A percentile compares a stretch with the other conserved stretches of the same genome.
Conservation (phyloP, 53 echinoderm and acorn worm genomes). For the Hippasteria phrygiana region DNA sequence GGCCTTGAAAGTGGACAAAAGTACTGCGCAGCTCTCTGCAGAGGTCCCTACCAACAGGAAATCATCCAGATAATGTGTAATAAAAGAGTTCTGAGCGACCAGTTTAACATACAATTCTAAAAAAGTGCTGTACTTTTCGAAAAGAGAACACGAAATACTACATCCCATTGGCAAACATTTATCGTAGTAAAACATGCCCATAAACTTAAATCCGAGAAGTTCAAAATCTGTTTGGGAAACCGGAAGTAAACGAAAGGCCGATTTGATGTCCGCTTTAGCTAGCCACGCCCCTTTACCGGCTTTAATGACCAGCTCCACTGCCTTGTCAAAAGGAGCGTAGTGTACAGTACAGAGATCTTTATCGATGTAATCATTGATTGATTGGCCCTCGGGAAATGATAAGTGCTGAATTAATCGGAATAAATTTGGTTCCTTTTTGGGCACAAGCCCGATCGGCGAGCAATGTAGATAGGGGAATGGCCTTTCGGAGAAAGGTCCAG, state of each 20-base stretch:
- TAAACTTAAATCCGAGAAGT: constrained; percentile 9
- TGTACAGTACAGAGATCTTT: not conserved
- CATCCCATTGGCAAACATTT: constrained; percentile 3
- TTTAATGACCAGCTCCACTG: not conserved
- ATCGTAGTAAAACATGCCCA: constrained; percentile 16
- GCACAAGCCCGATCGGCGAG: not conserved
- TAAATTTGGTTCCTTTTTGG: not conserved
- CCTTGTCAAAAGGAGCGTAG: not conserved
- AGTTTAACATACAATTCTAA: not conserved
- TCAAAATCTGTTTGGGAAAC: constrained; percentile 29
- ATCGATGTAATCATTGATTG: constrained; percentile 16
- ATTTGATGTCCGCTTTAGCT: constrained; percentile 26
- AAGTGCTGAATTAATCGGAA: constrained; percentile 21
- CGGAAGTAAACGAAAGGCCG: constrained; percentile 34
- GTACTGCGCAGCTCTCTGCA: not conserved
- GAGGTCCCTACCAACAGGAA: not conserved
- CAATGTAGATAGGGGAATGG: constrained; percentile 21
- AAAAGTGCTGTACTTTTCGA: constrained; percentile 20
- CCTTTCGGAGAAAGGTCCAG: not conserved
- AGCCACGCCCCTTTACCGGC: not conserved
- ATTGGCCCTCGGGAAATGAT: constrained; percentile 14
- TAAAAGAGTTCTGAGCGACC: not conserved
- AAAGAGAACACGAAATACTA: constrained; percentile 10
- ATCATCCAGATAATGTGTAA: constrained; percentile 18
- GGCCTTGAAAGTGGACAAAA: not conserved